These are phyloP conservation scores for Allolobophora icterica DNA, from an alignment of 2,888 invertebrate genomes.

Conservation along the genomic window DNA sequence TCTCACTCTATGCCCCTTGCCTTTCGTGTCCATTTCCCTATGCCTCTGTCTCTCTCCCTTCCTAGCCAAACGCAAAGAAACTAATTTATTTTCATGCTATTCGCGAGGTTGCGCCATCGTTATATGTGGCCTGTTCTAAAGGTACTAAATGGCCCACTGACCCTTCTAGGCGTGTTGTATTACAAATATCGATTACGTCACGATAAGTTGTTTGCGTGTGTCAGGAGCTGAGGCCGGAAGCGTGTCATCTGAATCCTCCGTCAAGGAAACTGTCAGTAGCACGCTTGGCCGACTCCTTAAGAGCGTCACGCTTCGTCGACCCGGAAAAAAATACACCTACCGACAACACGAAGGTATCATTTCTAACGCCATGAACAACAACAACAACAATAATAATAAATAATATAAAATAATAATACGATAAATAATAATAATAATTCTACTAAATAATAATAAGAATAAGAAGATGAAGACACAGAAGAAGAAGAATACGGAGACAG, in stretches of 20 bases:
- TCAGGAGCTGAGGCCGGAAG: not conserved
- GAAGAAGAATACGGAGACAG: too few species aligned
- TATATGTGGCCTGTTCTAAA: too few species aligned
- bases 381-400: not conserved
- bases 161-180: not conserved
- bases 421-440: not conserved
- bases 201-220: not conserved
- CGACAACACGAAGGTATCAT: constrained; percentile 58
- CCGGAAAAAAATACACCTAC: constrained; percentile 57
- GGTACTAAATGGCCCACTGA: not conserved
- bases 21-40: not conserved
- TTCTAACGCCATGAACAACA: not conserved
- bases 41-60: not conserved
- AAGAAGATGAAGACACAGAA: too few species aligned
- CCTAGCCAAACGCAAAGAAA: not conserved
- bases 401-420: not conserved
- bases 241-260: not conserved
- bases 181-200: not conserved
- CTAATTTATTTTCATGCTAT: too few species aligned
- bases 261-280: not conserved
- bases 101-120: too few species aligned
- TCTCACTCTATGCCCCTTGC: not conserved
- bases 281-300: constrained; percentile 57
- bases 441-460: too few species aligned
- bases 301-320: constrained; percentile 57